A percentile compares a stretch with the other conserved stretches of the same genome.
Evolutionary conservation across 2,113 vertebrate genomes (phyloP).

Genomic region (Clarias macrocephalus): DNA sequence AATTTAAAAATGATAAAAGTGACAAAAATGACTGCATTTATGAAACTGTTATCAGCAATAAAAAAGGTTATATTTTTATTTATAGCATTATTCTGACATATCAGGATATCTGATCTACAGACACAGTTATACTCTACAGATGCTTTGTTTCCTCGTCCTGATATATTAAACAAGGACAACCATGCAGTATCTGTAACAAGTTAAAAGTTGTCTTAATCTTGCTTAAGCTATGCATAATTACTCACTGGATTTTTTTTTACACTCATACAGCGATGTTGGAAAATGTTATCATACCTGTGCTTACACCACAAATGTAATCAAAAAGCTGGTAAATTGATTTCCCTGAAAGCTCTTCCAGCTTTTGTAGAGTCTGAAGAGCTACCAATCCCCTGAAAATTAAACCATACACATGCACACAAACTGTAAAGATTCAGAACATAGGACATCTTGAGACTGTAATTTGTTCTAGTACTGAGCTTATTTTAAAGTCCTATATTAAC

Average conservation of each 20-base stretch:
- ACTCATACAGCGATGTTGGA: not conserved
- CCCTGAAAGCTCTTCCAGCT: slow-evolving; percentile 88
- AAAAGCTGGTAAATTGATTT: slow-evolving; percentile 92
- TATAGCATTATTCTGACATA: not conserved
- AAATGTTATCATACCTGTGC: slow-evolving; percentile 83
- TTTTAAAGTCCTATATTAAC: not conserved
- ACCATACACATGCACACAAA: slow-evolving; percentile 4
- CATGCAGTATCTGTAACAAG: not conserved
- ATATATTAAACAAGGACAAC: not conserved
- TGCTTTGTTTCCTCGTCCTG: not conserved
- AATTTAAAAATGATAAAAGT: not conserved
- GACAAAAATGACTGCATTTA: not conserved
- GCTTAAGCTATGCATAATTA: not conserved
- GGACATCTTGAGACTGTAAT: not conserved
- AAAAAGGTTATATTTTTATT: not conserved
- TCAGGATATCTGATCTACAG: not conserved
- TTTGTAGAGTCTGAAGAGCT: slow-evolving; percentile 89
- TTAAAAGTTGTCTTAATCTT: not conserved
- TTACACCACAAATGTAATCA: slow-evolving; percentile 97
- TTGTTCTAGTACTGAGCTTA: not conserved
- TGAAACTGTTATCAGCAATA: not conserved
- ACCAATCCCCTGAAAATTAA: slow-evolving; percentile 83
- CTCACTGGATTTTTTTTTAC: not conserved
- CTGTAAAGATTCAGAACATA: not conserved
- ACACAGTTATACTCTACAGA: not conserved